Evolutionary conservation across 1,140 invertebrate genomes (phyloP), one percentile per base, ranked within the genome.

Genomic region (Zaprionus taronus): DNA sequence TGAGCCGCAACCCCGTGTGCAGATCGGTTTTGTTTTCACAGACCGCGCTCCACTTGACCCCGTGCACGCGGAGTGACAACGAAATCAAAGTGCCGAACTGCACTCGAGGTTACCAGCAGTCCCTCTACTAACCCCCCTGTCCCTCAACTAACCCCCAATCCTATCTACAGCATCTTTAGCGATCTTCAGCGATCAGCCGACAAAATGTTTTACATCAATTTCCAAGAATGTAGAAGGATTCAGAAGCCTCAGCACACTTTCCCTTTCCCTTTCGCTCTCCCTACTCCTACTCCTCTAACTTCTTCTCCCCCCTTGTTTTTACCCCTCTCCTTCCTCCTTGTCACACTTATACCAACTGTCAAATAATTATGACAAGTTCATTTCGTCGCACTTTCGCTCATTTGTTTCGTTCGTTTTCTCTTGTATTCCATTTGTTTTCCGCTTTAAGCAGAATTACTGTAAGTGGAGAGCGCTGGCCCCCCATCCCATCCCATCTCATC

Each of bases 341-440:
- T 75, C 77, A 74, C 76, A 76, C 79, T 84, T 84, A 89, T 80
- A 66, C 66, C 61, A 79, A 80, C 85, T 89, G 84, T 89, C 85
- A 89, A 89, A 89, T 90, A 89, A 89, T 89, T 89, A 89, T 89
- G 85, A 89, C 85, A 89, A 89, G 85, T 89, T 89, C 85, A 89
- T 89, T 89, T 89, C 85, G 86, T 74, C 72, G 85, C 80, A 90
- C 85, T 89, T 89, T 89, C 57, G 85, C 85, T 79, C 86, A 89
- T 89, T 90, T 85, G 81, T 89, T 80, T 85, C 56, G 72, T 80
- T 62, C 22, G 38, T 77, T 67, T 78, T 82, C 26, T 38, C 9
- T 66, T 69, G n/a, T 38, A 57, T 44, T 63, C 41, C 34, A 68
- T 87, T 72, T 58, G 14, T 63, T 64, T 75, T 75, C 53, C 60